phyloP scores from a whole-genome alignment of 2,113 vertebrate species.

The Petromus typicus region DNA sequence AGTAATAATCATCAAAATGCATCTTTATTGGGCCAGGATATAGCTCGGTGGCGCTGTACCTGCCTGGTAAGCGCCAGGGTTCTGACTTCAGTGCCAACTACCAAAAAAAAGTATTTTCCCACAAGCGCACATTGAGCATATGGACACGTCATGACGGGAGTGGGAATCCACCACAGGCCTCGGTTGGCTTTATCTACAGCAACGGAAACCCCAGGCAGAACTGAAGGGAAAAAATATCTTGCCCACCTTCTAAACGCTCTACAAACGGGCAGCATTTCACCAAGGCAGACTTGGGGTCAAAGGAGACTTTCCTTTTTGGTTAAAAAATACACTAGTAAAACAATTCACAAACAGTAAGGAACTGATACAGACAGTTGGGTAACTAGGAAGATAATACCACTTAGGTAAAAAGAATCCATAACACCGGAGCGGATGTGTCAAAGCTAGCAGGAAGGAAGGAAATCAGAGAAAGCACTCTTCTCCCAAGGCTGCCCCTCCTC shows the following conservation, averaged over 20 bases:
- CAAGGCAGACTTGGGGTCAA: neutral
- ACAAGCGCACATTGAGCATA: neutral
- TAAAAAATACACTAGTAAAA: conserved; percentile 13
- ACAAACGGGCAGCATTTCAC: neutral
- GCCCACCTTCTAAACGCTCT: neutral
- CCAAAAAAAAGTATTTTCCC: neutral
- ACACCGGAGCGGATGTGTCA: neutral
- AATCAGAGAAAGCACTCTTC: neutral
- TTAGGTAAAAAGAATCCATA: neutral
- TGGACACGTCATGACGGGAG: neutral
- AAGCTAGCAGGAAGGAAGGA: neutral
- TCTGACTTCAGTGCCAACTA: too few relatives aligned
- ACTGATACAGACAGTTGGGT: neutral
- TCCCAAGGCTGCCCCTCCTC: neutral
- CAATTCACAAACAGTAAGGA: conserved; percentile 11
- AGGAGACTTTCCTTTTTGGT: neutral
- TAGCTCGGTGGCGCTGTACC: too few relatives aligned
- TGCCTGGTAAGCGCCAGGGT: too few relatives aligned
- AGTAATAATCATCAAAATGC: neutral
- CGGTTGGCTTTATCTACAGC: neutral
- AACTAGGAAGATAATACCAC: neutral
- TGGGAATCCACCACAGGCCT: neutral
- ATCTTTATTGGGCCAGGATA: too few relatives aligned
- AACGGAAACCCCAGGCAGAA: neutral
- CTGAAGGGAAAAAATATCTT: neutral